Percentiles rank a stretch among this genome's conserved stretches.
These are phyloP conservation scores for Melipona quadrifasciata DNA, from an alignment of 1,140 invertebrate species.

Conservation along the genomic window DNA sequence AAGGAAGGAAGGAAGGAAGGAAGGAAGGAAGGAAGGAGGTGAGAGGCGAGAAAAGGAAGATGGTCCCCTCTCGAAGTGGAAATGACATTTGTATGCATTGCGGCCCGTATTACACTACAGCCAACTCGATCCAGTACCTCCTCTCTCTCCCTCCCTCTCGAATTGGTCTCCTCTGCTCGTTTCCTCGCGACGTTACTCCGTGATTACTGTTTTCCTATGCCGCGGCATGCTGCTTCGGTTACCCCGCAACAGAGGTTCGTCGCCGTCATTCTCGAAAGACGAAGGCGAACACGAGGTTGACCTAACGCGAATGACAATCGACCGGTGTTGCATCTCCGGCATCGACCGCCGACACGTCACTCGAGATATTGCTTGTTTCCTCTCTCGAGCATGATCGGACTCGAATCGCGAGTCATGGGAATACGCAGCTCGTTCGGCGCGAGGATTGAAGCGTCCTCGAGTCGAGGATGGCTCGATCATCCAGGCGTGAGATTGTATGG, in stretches of 20 bases:
- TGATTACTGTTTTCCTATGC: conserved; percentile 79
- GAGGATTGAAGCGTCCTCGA: neutral
- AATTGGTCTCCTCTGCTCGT: conserved; percentile 16
- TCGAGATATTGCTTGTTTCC: neutral
- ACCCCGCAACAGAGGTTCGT: conserved; percentile 59
- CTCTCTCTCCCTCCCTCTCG: neutral
- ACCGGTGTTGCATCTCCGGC: neutral
- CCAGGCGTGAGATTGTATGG: neutral
- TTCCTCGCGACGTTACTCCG: conserved; percentile 64
- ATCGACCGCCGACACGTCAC: neutral
- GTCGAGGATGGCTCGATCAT: neutral
- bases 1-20: conserved; percentile 57
- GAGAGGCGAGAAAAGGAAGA: conserved; percentile 56
- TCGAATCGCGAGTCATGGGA: conserved; percentile 8
- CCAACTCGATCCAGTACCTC: conserved; percentile 73
- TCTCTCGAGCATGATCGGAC: conserved; percentile 16
- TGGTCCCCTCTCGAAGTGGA: conserved; percentile 65
- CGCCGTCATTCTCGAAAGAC: conserved; percentile 41
- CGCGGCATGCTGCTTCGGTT: conserved; percentile 50
- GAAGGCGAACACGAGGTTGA: conserved; percentile 22
- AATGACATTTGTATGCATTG: conserved; percentile 82
- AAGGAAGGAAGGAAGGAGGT: conserved; percentile 47
- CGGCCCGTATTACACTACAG: conserved; percentile 73
- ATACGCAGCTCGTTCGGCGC: conserved; percentile 1
- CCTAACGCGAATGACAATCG: conserved; percentile 48